Conservation (phyloP, 1,140 invertebrate genomes). For the Microplitis mediator region DNA sequence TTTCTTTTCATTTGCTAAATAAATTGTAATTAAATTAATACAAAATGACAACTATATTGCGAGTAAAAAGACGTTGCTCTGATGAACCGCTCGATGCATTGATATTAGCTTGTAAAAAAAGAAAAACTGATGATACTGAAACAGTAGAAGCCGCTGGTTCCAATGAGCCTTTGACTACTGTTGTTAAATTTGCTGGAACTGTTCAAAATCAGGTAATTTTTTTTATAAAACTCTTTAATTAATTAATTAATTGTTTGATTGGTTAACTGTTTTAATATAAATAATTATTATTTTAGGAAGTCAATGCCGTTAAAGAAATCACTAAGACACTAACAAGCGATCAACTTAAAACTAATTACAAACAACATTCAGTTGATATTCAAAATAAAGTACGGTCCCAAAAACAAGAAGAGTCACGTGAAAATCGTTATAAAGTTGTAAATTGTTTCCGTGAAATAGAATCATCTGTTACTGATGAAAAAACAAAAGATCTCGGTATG, state of each 20-base stretch:
- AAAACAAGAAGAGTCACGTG: constrained; percentile 35
- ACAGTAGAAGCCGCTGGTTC: constrained; percentile 25
- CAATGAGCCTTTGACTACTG: constrained; percentile 47
- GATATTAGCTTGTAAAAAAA: constrained; percentile 64
- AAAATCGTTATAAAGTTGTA: constrained; percentile 51
- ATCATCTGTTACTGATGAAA: constrained; percentile 36
- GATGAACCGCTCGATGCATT: constrained; percentile 65
- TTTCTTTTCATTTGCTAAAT: too few species aligned
- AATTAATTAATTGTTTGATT: background rate
- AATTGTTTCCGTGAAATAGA: constrained; percentile 38
- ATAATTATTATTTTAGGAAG: constrained; percentile 46
- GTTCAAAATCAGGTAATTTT: constrained; percentile 53
- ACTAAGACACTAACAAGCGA: constrained; percentile 47
- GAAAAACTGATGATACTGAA: constrained; percentile 50
- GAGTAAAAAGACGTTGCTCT: constrained; percentile 64
- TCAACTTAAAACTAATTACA: constrained; percentile 50
- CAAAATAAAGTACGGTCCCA: constrained; percentile 42
- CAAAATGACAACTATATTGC: constrained; percentile 65
- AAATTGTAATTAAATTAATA: background rate
- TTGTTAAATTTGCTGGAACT: constrained; percentile 67
- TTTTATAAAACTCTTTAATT: constrained; percentile 15
- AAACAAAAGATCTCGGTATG: constrained; percentile 32
- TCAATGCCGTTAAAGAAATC: constrained; percentile 52
- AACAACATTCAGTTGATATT: constrained; percentile 56
- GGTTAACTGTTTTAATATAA: constrained; percentile 15